Evolutionary conservation across 2,888 invertebrate species (phyloP).

Genomic region (Serripes groenlandicus): DNA sequence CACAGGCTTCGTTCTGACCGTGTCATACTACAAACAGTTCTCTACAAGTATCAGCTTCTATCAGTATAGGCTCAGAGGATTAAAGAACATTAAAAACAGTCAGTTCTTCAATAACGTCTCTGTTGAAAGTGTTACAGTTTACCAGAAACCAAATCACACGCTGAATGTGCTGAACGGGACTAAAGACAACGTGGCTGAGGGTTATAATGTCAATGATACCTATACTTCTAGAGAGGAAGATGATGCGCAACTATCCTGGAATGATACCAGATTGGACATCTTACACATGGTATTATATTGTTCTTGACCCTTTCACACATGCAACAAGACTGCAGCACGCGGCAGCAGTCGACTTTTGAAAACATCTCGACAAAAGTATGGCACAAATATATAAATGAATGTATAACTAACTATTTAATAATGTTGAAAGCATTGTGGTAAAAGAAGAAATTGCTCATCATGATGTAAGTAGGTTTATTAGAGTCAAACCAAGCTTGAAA

Average conservation of each 20-base stretch:
- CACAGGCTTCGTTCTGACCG: not conserved
- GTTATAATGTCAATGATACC: not conserved
- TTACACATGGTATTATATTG: conserved; percentile 67
- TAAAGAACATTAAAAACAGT: not conserved
- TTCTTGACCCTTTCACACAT: too few species aligned
- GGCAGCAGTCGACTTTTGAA: too few species aligned
- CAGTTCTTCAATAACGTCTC: not conserved
- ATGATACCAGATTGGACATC: conserved; percentile 66
- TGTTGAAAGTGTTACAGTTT: not conserved
- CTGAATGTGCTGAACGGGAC: not conserved
- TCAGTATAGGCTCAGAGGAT: not conserved
- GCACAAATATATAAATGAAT: too few species aligned
- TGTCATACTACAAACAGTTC: conserved; percentile 1
- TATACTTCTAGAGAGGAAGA: conserved; percentile 5
- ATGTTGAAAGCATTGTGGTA: too few species aligned
- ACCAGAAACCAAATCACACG: not conserved
- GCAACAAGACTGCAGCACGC: too few species aligned
- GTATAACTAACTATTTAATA: too few species aligned
- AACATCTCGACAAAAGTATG: too few species aligned
- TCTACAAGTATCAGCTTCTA: not conserved
- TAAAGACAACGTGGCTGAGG: not conserved
- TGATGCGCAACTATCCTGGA: conserved; percentile 50
- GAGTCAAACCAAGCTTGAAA: too few species aligned
- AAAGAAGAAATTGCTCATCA: too few species aligned
- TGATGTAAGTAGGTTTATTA: too few species aligned